Conservation (phyloP, 2,888 invertebrate genomes). For the Amiota communis region DNA sequence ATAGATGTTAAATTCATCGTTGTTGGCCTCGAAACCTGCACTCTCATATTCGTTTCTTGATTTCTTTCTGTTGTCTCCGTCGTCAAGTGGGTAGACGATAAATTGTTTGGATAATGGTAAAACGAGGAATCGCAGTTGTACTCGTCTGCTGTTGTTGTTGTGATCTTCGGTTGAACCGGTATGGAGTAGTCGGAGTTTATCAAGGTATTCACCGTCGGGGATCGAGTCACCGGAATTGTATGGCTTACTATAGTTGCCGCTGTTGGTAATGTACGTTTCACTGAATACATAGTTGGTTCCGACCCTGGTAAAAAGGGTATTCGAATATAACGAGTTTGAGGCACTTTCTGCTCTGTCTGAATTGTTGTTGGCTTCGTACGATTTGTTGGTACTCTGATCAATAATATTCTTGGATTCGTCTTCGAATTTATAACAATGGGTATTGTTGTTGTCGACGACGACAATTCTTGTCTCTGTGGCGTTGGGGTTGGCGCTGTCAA, state of each 20-base stretch:
- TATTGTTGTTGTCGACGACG: constrained; percentile 6
- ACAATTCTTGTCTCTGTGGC: not conserved
- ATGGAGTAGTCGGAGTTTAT: constrained; percentile 32
- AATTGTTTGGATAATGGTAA: not conserved
- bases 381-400: constrained; percentile 19
- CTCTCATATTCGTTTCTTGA: constrained; percentile 52
- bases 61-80: constrained; percentile 14
- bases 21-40: constrained; percentile 59
- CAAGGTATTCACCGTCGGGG: constrained; percentile 46
- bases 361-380: not conserved
- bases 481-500: not conserved
- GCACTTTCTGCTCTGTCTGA: constrained; percentile 57
- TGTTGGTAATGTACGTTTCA: constrained; percentile 57
- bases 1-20: constrained; percentile 59
- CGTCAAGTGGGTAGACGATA: constrained; percentile 27
- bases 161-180: not conserved
- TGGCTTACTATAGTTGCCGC: constrained; percentile 50
- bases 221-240: constrained; percentile 50
- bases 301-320: constrained; percentile 71
- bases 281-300: constrained; percentile 54
- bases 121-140: constrained; percentile 29
- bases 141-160: constrained; percentile 17
- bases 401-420: constrained; percentile 21
- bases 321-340: constrained; percentile 59
- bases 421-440: constrained; percentile 13